Evolutionary conservation across 2,797 vertebrate species (phyloP), one percentile per base, ranked within the genome.

Genomic region (Mustela erminea): DNA sequence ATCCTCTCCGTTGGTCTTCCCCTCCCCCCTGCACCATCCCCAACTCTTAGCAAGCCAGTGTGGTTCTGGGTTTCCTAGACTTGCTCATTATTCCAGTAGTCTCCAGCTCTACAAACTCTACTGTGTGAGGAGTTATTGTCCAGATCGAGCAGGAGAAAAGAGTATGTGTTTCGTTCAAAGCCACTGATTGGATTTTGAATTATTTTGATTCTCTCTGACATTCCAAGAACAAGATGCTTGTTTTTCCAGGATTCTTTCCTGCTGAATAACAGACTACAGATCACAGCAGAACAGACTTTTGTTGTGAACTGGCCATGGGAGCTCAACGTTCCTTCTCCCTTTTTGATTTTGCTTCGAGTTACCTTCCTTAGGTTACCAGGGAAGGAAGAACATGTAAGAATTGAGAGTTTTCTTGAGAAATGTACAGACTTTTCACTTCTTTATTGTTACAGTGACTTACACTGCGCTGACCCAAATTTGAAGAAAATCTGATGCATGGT

Each of bases 161-260:
- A 97, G 97, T 97, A 97, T 68, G 91, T 10, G 10, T 90, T 98
- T 98, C 90, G 14, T 93, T 95, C 84, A 95, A 97, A 97, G 81
- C 77, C 91, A 88, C 87, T 70, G 84, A 70, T 85, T 97, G 93
- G 81, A 87, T 97, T 94, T 94, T 11, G 14, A 18, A 52, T 87
- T 25, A 60, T 87, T 96, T 74, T 96, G 38, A n/a, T 98, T 97
- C 77, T 95, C 94, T 96, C n/a, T 83, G 77, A 64, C 94, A 90
- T 95, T 54, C 87, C 74, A 77, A 72, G 38, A 83, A n/a, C 10
- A 27, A 58, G 95, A 87, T 8, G 29, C 32, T 70, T 62, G n/a
- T 17, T 98, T 98, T 97, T 96, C 78, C 81, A 94, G 95, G 68
- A 96, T 98, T 98, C 91, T 87, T 98, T 97, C 80, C 90, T 98